These are phyloP conservation scores for Leptinotarsa lineolata DNA, from an alignment of 1,140 invertebrate genomes.

Conservation along the genomic window DNA sequence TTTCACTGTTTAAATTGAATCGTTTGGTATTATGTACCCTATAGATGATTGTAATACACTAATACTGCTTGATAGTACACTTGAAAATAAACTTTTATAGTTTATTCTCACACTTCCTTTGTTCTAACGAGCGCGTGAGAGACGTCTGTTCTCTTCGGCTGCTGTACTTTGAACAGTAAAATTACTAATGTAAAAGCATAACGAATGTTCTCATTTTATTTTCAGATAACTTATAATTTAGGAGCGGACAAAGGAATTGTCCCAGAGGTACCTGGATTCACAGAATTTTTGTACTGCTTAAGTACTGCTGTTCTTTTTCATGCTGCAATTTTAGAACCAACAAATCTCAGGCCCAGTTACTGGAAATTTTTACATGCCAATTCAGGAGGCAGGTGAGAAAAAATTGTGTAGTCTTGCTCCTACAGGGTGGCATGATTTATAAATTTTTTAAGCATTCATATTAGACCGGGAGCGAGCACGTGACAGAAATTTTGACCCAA, in stretches of 20 bases:
- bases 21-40: too few species aligned
- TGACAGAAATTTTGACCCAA: too few species aligned
- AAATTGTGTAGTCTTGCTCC: background rate
- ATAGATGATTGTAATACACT: too few species aligned
- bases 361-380: conserved; percentile 79
- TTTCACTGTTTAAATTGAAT: too few species aligned
- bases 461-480: too few species aligned
- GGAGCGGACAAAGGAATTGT: conserved; percentile 63
- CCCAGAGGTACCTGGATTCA: conserved; percentile 66
- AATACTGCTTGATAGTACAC: too few species aligned
- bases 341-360: conserved; percentile 79
- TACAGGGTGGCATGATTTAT: background rate
- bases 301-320: conserved; percentile 82
- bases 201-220: conserved; percentile 25
- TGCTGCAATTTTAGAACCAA: conserved; percentile 77
- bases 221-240: conserved; percentile 66
- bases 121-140: too few species aligned
- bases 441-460: background rate
- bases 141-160: too few species aligned
- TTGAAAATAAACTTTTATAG: too few species aligned
- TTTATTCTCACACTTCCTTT: too few species aligned
- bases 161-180: too few species aligned
- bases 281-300: conserved; percentile 73
- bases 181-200: too few species aligned
- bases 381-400: conserved; percentile 71